Evolutionary conservation across 2,113 vertebrate genomes (phyloP).

Genomic region (Damaliscus lunatus): DNA sequence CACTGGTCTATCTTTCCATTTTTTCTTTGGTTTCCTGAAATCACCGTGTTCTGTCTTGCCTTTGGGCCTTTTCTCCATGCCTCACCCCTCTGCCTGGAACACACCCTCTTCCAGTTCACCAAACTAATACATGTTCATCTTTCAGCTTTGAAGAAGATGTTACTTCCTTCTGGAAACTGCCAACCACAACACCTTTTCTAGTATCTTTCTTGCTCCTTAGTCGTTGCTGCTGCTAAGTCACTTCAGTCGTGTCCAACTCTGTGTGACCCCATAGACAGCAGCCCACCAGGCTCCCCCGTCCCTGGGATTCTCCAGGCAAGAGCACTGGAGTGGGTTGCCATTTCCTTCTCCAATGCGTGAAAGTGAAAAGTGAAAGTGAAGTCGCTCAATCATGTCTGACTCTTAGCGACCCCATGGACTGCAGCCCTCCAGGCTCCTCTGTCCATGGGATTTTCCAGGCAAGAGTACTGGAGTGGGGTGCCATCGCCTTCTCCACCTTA

Average conservation of each 20-base stretch:
- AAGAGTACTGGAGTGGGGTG: too few relatives aligned
- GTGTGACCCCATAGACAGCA: too few relatives aligned
- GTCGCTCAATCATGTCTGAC: rapidly evolving
- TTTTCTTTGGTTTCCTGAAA: background rate
- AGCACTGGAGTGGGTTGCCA: too few relatives aligned
- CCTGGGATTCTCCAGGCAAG: too few relatives aligned
- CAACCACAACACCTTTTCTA: background rate
- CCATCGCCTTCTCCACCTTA: background rate
- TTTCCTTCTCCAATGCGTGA: too few relatives aligned
- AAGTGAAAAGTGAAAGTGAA: too few relatives aligned
- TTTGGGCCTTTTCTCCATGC: background rate
- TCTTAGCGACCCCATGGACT: too few relatives aligned
- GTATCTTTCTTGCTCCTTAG: background rate
- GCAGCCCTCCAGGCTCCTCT: too few relatives aligned
- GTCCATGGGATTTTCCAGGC: too few relatives aligned
- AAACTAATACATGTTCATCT: background rate
- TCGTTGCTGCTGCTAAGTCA: too few relatives aligned
- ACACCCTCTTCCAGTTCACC: background rate
- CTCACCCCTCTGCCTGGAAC: background rate
- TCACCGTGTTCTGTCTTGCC: background rate
- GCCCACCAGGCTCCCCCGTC: too few relatives aligned
- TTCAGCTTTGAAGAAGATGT: background rate
- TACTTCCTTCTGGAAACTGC: background rate
- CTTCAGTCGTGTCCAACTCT: too few relatives aligned
- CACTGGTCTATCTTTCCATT: background rate